Evolutionary conservation across 2,113 vertebrate species (phyloP).

Genomic region (Atrichornis clamosus): DNA sequence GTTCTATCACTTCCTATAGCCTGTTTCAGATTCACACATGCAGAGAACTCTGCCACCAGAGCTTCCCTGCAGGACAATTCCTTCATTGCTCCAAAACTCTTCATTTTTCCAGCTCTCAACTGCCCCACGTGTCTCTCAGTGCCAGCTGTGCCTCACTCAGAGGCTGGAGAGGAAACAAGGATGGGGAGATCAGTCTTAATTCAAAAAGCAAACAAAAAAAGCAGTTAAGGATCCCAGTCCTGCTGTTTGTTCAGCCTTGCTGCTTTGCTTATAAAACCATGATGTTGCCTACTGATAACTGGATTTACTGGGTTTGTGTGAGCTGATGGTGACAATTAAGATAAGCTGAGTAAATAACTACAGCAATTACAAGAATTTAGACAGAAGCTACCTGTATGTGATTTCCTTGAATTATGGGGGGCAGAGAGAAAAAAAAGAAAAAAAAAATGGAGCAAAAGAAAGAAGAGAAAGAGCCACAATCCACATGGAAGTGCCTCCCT

Average conservation of each 20-base stretch:
- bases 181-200: neutral
- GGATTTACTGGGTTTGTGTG: neutral
- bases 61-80: neutral
- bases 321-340: constrained; percentile 32
- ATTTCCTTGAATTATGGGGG: neutral
- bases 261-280: neutral
- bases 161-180: neutral
- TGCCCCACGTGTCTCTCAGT: fast-evolving
- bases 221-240: neutral
- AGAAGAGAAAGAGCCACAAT: neutral
- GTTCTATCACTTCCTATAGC: neutral
- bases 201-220: constrained; percentile 30
- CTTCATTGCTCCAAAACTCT: neutral
- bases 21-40: neutral
- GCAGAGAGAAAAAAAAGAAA: neutral
- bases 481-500: neutral
- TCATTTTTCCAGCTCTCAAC: neutral
- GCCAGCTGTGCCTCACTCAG: neutral
- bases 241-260: neutral
- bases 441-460: neutral
- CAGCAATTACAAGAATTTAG: neutral
- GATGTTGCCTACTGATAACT: constrained; percentile 4
- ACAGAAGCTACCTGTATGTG: neutral
- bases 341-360: constrained; percentile 18
- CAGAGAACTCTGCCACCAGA: neutral